Base-by-base conservation (phyloP, 2,113 vertebrate genomes). In the Callipepla californica region DNA sequence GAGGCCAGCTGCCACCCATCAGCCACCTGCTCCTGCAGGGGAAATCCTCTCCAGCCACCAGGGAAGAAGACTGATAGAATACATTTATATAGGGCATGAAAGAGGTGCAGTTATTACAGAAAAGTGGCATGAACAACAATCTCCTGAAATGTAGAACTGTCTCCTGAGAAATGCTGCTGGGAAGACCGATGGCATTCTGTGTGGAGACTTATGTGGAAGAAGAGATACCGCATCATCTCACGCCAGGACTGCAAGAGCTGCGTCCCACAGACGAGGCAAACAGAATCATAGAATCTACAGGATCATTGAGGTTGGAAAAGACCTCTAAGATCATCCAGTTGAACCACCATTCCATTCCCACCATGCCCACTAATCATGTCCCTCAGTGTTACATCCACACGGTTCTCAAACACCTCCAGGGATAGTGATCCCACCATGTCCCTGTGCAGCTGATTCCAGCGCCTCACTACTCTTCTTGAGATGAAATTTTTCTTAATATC, bases 11-110 rank as follows among this genome's bases (percentile, higher is more conserved):
- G 7, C 2, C 38, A 12, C 15, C 4, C 32, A 25, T 7, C 0
- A 1, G 16, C 61, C 9, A 5, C 34, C 18, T 0, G 0, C 12
- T 80, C 47, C 69, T 63, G 53, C 17, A 61, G 36, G 23, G 30
- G 11, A 40, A 65, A 77, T 0, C 0, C 10, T 82, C 62, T 68
- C 2, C 4, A 12, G 11, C 20, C 28, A 3, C 6, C 7, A 7
- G 19, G 10, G 12, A 51, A 47, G 51, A 62, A 67, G 62, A 57
- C 0, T 0, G 67, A 67, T 25, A 28, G 50, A 62, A 85, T 50
- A 13, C n/a, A 42, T 82, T 62, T 69, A 26, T 22, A 48, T 1
- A 7, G 85, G 13, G 55, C 4, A 6, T 51, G 76, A 80, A 91
- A 90, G 36, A 80, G 58, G 87, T 36, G 50, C 0, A 0, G 21